phyloP scores from a whole-genome alignment of 2,888 invertebrate genomes.

The Stegana nigrithorax region DNA sequence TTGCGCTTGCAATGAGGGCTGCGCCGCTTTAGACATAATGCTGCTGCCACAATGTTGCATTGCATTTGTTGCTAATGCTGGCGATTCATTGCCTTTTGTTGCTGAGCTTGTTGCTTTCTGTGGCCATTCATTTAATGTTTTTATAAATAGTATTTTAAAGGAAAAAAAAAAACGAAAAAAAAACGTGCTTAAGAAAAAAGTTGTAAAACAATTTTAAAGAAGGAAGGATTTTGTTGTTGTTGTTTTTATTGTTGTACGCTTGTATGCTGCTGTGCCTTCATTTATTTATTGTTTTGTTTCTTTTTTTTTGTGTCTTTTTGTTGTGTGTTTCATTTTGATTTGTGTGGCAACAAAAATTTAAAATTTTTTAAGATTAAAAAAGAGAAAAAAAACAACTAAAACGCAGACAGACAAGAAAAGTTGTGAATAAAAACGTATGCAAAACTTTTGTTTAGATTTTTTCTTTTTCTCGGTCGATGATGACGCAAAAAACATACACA shows the following conservation, averaged over 20 bases:
- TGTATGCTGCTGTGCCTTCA: slow-evolving; percentile 22
- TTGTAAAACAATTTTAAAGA: slow-evolving; percentile 51
- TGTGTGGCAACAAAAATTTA: slow-evolving; percentile 2
- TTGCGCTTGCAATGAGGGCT: no score
- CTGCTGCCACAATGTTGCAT: slow-evolving; percentile 26
- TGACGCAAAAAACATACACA: slow-evolving; percentile 1
- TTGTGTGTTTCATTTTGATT: slow-evolving; percentile 21
- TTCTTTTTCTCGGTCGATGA: slow-evolving; percentile 69
- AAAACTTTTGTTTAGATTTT: slow-evolving; percentile 68
- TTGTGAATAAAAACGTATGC: slow-evolving; percentile 9
- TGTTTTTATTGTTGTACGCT: slow-evolving; percentile 10
- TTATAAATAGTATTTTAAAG: neutral
- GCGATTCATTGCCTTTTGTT: slow-evolving; percentile 22
- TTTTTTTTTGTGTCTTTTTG: slow-evolving; percentile 19
- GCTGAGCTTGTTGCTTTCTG: slow-evolving; percentile 23
- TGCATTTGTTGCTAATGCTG: slow-evolving; percentile 18
- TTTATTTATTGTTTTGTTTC: slow-evolving; percentile 24
- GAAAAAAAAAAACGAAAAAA: slow-evolving; percentile 22
- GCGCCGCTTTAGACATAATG: no score
- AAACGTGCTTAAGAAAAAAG: slow-evolving; percentile 55
- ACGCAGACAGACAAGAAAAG: slow-evolving; percentile 19
- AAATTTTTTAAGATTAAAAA: neutral
- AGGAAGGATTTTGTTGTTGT: slow-evolving; percentile 58
- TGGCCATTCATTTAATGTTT: slow-evolving; percentile 16
- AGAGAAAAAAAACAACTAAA: slow-evolving; percentile 25